Base-by-base conservation (phyloP, 2,888 invertebrate species). In the Drosophila dives region DNA sequence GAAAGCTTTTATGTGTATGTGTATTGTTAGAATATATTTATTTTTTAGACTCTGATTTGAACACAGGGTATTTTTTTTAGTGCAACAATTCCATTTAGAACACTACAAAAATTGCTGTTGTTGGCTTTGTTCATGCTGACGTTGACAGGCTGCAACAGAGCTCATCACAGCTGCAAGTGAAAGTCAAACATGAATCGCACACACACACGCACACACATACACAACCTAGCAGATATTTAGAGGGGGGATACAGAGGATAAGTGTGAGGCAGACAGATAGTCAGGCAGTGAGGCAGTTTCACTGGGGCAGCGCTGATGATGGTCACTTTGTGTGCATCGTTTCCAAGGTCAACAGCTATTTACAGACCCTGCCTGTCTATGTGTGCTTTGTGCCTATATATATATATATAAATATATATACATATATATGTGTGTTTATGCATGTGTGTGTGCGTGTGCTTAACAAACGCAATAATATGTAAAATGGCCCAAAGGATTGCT, bases 141-240 rank as follows among this genome's bases (percentile, higher is more conserved):
- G 79, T 58, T 79, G 81, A 79, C 77, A 81, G 77, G 72, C 77
- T 23, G 74, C 77, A 72, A 54, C 63, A 51, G 59, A 66, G 67
- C 77, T 74, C 86, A 81, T 86, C 89, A 75, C 83, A 85, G 81
- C 81, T 86, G 89, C 86, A 72, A 89, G 86, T 89, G 89, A 86
- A 86, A 86, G 86, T 89, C 84, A 79, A 89, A 86, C 77, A 86
- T 72, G 82, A 74, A 79, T 73, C 54, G 66, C 71, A 64, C 63
- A 45, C 58, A 69, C 70, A 64, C 42, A 64, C 58, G 10, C 23
- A 38, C 53, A 54, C 55, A 55, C 65, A 36, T 50, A 64, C 65
- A 49, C 48, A 65, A 59, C 59, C 69, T 73, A 66, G 63, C 61
- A 67, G 72, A 67, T 67, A 77, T 70, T 80, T 75, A 64, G 69